Conservation (phyloP, 1,140 invertebrate genomes). For the Achatina immaculata region DNA sequence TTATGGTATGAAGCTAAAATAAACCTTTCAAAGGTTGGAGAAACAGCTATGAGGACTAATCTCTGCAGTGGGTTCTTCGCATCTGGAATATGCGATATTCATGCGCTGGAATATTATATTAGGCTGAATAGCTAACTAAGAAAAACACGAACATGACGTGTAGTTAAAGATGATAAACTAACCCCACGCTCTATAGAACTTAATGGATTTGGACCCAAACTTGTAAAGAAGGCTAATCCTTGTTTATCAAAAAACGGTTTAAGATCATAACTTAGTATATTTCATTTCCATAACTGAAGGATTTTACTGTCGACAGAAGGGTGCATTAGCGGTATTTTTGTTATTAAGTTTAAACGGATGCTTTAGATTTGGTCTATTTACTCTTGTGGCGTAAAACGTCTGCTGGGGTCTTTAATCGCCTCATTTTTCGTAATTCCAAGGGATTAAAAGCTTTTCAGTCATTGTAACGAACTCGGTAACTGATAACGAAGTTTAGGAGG, state of each 20-base stretch:
- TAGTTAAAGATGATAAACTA: background rate
- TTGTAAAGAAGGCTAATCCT: background rate
- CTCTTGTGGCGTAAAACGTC: background rate
- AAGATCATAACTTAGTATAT: background rate
- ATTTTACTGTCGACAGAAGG: background rate
- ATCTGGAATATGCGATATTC: no score
- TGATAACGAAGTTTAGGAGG: background rate
- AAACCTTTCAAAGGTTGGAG: no score
- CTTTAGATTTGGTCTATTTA: background rate
- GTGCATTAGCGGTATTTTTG: background rate
- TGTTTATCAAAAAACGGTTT: background rate
- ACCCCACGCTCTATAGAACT: background rate
- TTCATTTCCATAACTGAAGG: background rate
- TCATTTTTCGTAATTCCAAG: conserved; percentile 3
- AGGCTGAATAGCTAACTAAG: no score
- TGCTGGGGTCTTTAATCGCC: conserved; percentile 18
- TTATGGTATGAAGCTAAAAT: no score
- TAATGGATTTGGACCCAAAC: background rate
- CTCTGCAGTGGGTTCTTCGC: no score
- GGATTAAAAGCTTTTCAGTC: background rate
- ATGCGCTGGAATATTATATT: no score
- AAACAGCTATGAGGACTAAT: no score
- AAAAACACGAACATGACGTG: no score
- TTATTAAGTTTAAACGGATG: background rate
- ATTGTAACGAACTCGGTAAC: background rate